phyloP scores from a whole-genome alignment of 2,888 invertebrate genomes.

The Alloscopus bannaensis region DNA sequence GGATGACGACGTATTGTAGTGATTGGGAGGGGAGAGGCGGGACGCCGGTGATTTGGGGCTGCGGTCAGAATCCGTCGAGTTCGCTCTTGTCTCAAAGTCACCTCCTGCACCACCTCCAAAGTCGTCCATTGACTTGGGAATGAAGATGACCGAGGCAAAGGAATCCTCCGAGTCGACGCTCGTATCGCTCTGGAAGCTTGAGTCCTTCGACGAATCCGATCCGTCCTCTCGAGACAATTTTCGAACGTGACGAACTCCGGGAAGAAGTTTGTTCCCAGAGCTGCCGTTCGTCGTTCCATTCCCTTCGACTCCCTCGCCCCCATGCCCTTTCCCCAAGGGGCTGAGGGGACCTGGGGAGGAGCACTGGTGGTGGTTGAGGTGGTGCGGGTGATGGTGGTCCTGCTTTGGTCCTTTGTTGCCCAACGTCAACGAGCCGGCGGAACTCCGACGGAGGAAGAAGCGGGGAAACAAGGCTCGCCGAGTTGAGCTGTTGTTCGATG shows the following conservation, averaged over 20 bases:
- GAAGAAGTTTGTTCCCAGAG: conserved; percentile 68
- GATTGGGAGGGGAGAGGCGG: conserved; percentile 73
- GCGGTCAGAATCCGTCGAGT: conserved; percentile 73
- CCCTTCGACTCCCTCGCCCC: conserved; percentile 17
- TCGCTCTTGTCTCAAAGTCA: conserved; percentile 71
- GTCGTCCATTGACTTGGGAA: conserved; percentile 83
- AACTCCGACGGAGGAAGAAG: conserved; percentile 71
- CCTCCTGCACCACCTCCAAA: conserved; percentile 28
- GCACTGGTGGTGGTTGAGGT: conserved; percentile 37
- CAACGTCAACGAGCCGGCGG: conserved; percentile 70
- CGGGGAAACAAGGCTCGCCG: conserved; percentile 71
- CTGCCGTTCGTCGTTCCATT: conserved; percentile 16
- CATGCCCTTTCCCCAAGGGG: conserved; percentile 39
- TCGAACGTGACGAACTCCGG: conserved; percentile 78
- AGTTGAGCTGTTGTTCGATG: conserved; percentile 19
- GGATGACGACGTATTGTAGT: too few relatives aligned
- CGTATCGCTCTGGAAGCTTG: conserved; percentile 94
- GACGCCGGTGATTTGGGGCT: conserved; percentile 74
- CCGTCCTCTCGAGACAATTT: conserved; percentile 91
- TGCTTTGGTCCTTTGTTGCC: conserved; percentile 56
- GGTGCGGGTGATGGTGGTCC: conserved; percentile 48
- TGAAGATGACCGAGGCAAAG: conserved; percentile 93
- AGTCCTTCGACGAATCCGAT: conserved; percentile 78
- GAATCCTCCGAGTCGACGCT: conserved; percentile 96
- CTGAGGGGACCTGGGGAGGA: conserved; percentile 49